Base-by-base conservation (phyloP, 2,888 invertebrate genomes). In the Oligia strigilis region DNA sequence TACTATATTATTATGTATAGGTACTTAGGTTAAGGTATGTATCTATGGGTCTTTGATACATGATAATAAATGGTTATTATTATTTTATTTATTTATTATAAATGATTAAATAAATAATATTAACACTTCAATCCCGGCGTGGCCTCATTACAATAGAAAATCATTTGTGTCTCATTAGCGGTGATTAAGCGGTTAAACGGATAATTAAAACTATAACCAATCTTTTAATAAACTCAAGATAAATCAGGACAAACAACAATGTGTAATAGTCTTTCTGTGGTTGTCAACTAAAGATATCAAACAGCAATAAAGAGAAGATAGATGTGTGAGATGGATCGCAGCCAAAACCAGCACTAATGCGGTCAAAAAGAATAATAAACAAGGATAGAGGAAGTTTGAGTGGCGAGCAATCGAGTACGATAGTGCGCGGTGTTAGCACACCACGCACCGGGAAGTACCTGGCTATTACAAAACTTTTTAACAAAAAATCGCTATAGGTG, bases 221-320 rank as follows among this genome's bases (percentile, higher is more conserved):
- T 17, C 40, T 55, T n/a, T 17, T 55, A 46, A 58, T 8, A 19
- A 71, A 23, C 46, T n/a, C 3, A 13, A 58, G 29, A 40, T 14
- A 49, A 52, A 43, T 66, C 43, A 5, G 52, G 14, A 66, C 58
- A n/a, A 8, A 80, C 14, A 70, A 60, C 60, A 72, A 52, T 72
- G 40, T 79, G 36, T 46, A 55, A 40, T 58, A 73, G 62, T 60
- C 49, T 23, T 55, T 71, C 36, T 29, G 14, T 65, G n/a, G 19
- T 43, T 80, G 74, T 66, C 69, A 62, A 64, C 73, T 49, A 62
- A 66, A 36, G 69, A 77, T 85, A 77, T 66, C 46, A 64, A 74
- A 67, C 73, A 55, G 85, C 74, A 85, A 85, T 77, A 75, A 72
- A 85, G 82, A 14, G 23, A 79, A 85, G 85, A 85, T 82, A 36